Evolutionary conservation across 2,113 vertebrate species (phyloP).

Genomic region (Cnemophilus loriae): DNA sequence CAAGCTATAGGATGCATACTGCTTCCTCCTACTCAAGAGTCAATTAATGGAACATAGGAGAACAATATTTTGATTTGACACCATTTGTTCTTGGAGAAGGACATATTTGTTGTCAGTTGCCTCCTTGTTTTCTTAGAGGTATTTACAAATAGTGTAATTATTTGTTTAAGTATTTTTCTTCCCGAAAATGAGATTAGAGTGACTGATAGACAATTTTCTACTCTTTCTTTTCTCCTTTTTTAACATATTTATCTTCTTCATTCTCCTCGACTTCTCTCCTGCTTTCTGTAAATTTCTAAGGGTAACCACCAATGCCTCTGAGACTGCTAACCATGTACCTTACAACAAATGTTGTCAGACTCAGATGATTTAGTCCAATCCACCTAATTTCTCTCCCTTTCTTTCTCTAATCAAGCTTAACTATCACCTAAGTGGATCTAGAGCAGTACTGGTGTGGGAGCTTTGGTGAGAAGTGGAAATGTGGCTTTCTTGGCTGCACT

Average conservation of each 20-base stretch:
- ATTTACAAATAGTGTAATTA: neutral
- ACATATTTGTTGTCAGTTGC: neutral
- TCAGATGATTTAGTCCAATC: neutral
- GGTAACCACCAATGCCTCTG: neutral
- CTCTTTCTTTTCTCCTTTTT: neutral
- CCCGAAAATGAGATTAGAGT: neutral
- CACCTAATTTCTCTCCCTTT: neutral
- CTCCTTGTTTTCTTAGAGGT: neutral
- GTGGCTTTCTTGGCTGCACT: neutral
- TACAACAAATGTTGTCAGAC: neutral
- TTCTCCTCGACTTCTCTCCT: neutral
- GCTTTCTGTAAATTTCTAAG: neutral
- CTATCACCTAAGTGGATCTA: neutral
- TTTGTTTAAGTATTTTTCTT: neutral
- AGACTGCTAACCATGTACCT: neutral
- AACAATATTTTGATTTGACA: neutral
- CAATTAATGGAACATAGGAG: neutral
- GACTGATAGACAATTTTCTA: neutral
- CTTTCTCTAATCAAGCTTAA: neutral
- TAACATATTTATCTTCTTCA: neutral
- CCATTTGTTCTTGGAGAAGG: neutral
- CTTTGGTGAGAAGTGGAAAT: neutral
- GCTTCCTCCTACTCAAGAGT: neutral
- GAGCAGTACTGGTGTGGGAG: neutral
- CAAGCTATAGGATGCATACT: neutral